Base-by-base conservation (phyloP, 2,888 invertebrate species). In the Pilophorus perplexus region DNA sequence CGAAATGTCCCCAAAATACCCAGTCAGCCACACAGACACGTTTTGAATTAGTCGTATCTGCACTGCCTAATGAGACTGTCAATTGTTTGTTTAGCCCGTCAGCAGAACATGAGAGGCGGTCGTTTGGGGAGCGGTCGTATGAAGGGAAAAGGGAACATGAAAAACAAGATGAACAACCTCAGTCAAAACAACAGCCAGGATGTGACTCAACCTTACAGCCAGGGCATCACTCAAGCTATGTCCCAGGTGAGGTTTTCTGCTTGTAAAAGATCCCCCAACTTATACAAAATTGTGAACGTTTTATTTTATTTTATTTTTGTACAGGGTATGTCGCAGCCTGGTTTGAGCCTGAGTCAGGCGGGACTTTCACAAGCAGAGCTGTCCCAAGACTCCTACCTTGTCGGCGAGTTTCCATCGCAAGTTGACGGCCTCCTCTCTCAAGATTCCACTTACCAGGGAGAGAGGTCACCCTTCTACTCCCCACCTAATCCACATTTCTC, bases 371-470 rank as follows among this genome's bases (percentile, higher is more conserved):
- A 90, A 75, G 82, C 85, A 4, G 89, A 90, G 77, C 80, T 85
- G 72, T 86, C 85, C 72, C 87, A 91, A 81, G 92, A 93, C 78
- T 89, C 89, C 68, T 86, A 88, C 76, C 85, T 89, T 78, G 85
- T 87, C 60, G 84, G 84, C 37, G 92, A 92, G 78, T 89, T 89
- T 78, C 90, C 90, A 75, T 94, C 94, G 59, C 95, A 96, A 81
- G 91, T 93, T 81, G 96, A 96, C 78, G 93, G 92, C 65, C 84
- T 96, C 74, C 81, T 96, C 74, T 96, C 95, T 55, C 96, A 96
- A 81, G 95, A 93, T 79, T 90, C 90, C 48, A 87, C 87, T 72
- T 90, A 89, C 80, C 89, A 90, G 79, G 89, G 82, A 44, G 81
- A 74, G 37, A 71, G 74, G 52, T 72, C 74, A 37, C 68, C 72